Evolutionary conservation across 2,113 vertebrate species (phyloP), one percentile per base, ranked within the genome.

Genomic region (Cnemophilus loriae): DNA sequence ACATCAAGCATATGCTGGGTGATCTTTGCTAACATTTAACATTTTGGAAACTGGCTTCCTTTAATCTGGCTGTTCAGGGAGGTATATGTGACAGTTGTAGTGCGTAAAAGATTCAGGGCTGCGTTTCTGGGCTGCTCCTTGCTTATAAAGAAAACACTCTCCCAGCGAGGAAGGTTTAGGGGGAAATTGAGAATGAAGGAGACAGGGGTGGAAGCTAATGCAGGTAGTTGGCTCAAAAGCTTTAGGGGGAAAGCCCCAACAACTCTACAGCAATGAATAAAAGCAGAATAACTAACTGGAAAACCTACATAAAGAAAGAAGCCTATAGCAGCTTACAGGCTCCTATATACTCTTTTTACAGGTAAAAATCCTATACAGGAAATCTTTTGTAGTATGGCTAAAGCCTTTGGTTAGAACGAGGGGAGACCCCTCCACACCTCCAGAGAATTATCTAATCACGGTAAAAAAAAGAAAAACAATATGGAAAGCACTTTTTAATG

Each of bases 11-110:
- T 33, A 30, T 79, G 50, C 63, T 61, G 50, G 75, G 70, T 42
- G 75, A 90, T 78, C 67, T 92, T 88, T 83, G 44, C 46, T 83
- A 85, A 79, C 20, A 8, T 90, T 93, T 90, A 79, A 79, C 70
- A 42, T 92, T 94, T 76, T 73, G 33, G 55, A 88, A 79, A 60
- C 18, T 27, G 16, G 17, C 57, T 91, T 76, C 57, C 78, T 91
- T 91, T 60, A 83, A 87, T 57, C 57, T 92, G 86, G 69, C 12
- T 73, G 35, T 30, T 91, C 26, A 59, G 37, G 26, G 61, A 63
- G 16, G 16, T 33, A 41, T 5, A 47, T 57, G 28, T 3, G 4
- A 76, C 33, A 64, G 65, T 13, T 46, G 32, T 44, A 37, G 47
- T 10, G 16, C 2, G 6, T 23, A 56, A 61, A 95, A 78, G 28